Percentiles rank a stretch among this genome's conserved stretches.
Evolutionary conservation across 37 sponge, comb jelly and placozoan species (phyloP).

Genomic region (Geodia barretti): DNA sequence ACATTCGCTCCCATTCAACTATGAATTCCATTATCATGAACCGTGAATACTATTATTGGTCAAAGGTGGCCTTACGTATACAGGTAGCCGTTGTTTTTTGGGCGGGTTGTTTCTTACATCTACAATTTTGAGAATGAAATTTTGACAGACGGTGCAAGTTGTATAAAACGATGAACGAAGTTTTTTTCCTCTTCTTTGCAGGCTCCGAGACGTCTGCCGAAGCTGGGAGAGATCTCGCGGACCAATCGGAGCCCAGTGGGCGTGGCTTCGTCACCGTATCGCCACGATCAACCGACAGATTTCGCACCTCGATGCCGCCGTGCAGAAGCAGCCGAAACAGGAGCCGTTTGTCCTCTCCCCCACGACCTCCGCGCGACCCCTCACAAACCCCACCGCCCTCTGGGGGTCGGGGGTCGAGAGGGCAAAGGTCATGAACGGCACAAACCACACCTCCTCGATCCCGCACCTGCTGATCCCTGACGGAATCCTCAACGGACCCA

Average conservation of each 20-base stretch:
- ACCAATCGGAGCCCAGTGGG: constrained; percentile 43
- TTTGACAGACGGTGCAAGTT: too few relatives aligned
- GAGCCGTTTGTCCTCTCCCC: constrained; percentile 21
- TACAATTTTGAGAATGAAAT: too few relatives aligned
- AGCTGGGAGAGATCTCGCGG: constrained; percentile 21
- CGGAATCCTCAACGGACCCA: constrained; percentile 6
- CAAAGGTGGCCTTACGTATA: too few relatives aligned
- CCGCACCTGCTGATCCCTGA: constrained; percentile 42
- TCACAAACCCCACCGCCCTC: background rate
- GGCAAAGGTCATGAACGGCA: background rate
- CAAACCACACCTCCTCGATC: background rate
- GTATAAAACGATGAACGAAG: too few relatives aligned
- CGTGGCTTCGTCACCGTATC: constrained; percentile 44
- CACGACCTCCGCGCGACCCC: background rate
- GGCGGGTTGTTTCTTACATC: too few relatives aligned
- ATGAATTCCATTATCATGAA: too few relatives aligned
- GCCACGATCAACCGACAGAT: constrained; percentile 35
- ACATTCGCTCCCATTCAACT: too few relatives aligned
- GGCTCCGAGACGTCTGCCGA: background rate
- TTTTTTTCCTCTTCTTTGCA: too few relatives aligned
- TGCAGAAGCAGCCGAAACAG: constrained; percentile 7
- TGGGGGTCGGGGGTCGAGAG: background rate
- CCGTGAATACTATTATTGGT: too few relatives aligned
- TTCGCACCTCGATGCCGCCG: constrained; percentile 22
- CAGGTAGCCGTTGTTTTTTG: too few relatives aligned